Base-by-base conservation (phyloP, 2,888 invertebrate species). In the Gibbula magus region DNA sequence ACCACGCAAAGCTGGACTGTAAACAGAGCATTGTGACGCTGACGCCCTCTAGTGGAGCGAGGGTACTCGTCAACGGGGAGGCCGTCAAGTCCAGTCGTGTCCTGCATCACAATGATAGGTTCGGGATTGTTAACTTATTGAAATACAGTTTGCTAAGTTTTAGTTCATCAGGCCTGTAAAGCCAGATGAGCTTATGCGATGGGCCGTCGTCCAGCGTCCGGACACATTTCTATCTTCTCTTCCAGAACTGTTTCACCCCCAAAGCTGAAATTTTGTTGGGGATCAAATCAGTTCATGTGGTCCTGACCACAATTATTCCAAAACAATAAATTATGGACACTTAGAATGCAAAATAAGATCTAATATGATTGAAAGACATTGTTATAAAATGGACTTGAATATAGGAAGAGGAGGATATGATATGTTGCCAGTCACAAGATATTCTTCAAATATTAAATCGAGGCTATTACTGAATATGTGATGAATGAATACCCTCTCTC, bases 41-140 rank as follows among this genome's bases (percentile, higher is more conserved):
- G 52, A 89, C 87, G 66, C 89, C 91, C 20, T 74, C 77, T 0
- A 73, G 82, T 10, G 86, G 86, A 4, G 90, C 89, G 56, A 90
- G 91, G 77, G 86, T 92, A 39, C 81, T 89, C 67, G 87, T 91
- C 29, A 92, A 92, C 83, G 91, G 92, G 7, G 84, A 87, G 75
- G 86, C 85, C 56, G 84, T 91, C 18, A 83, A 82, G 29, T 83
- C 83, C 54, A 89, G 89, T 52, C 86, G 84, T 45, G 85, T 86
- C 67, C 86, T 91, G 3, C 88, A 87, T 80, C 91, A 91, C 84
- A 88, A 91, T 84, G 91, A 91, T 86, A 89, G 90, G 91, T 91
- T 67, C 22, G 61, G n/a, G n/a, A n/a, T n/a, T n/a, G n/a, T n/a
- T 45, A 13, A 45, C 1, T 45, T 1, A 13, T 45, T 45, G 8